Evolutionary conservation across 2,888 invertebrate genomes (phyloP), one percentile per base, ranked within the genome.

Genomic region (Nemotelus nigrinus): DNA sequence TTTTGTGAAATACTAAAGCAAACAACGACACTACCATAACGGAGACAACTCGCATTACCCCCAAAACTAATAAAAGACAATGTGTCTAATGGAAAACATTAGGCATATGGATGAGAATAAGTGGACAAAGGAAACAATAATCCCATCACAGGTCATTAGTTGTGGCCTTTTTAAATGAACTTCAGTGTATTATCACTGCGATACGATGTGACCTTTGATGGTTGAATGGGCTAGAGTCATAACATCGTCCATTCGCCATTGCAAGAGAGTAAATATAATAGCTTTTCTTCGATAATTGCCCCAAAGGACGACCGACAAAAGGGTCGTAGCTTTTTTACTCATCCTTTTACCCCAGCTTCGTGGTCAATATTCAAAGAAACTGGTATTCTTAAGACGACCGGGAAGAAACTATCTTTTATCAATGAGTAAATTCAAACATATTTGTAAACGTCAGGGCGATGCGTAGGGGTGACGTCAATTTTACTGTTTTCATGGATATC

Each of bases 91-190:
- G 74, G 74, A 74, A 41, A 76, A 76, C 65, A 76, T 76, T 76
- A 76, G 53, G 63, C 64, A 65, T 76, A 65, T 63, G 75, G 48
- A 41, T 39, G 3, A 47, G 41, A 53, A 6, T 10, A 74, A 45
- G 10, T 41, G 74, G 39, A 74, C 64, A 76, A 76, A 64, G 65
- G 45, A 25, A 64, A 76, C 76, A 76, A 67, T 76, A 76, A 76
- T 76, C 76, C 67, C 64, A 76, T 76, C 76, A 76, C 76, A 76
- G 76, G 65, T 65, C 76, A 76, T 76, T 76, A 76, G 67, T 53
- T 76, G 65, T 76, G 76, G 67, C 65, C 64, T 55, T 64, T 67
- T 76, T 44, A 55, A 76, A 76, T 76, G 76, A 65, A 76, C 65
- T 75, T n/a, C 25, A 8, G 65, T 76, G 43, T 76, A 65, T 65